phyloP scores from a whole-genome alignment of 2,888 invertebrate species.

The Drosophila setosimentum region DNA sequence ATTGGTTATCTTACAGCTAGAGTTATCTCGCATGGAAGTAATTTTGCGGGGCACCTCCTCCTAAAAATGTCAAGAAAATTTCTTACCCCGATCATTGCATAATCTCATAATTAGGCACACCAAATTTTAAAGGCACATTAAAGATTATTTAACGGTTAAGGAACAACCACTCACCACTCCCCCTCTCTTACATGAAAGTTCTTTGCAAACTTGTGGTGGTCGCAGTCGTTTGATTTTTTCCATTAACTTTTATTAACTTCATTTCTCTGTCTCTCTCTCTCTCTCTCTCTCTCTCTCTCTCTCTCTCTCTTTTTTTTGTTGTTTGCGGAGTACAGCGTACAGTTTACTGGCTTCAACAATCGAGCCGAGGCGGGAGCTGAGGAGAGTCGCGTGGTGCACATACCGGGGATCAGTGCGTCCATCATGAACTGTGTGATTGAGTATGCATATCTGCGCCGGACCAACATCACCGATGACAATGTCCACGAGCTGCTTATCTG shows the following conservation, averaged over 20 bases:
- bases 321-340: conserved; percentile 66
- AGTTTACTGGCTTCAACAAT: conserved; percentile 80
- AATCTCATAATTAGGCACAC: neutral
- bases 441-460: conserved; percentile 93
- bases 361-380: conserved; percentile 53
- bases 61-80: neutral
- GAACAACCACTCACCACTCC: neutral
- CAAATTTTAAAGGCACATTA: neutral
- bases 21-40: too few relatives aligned
- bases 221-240: neutral
- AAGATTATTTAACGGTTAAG: neutral
- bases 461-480: conserved; percentile 91
- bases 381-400: conserved; percentile 89
- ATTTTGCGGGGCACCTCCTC: neutral
- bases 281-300: neutral
- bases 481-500: conserved; percentile 93
- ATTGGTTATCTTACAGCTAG: neutral
- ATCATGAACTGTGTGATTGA: conserved; percentile 92
- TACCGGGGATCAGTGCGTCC: conserved; percentile 91
- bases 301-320: neutral
- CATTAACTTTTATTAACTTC: neutral
- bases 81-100: neutral
- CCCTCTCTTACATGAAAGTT: neutral
- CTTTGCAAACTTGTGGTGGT: too few relatives aligned
- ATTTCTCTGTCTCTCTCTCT: neutral